phyloP scores from a whole-genome alignment of 1,140 invertebrate genomes.

The Hylaeus anthracinus region DNA sequence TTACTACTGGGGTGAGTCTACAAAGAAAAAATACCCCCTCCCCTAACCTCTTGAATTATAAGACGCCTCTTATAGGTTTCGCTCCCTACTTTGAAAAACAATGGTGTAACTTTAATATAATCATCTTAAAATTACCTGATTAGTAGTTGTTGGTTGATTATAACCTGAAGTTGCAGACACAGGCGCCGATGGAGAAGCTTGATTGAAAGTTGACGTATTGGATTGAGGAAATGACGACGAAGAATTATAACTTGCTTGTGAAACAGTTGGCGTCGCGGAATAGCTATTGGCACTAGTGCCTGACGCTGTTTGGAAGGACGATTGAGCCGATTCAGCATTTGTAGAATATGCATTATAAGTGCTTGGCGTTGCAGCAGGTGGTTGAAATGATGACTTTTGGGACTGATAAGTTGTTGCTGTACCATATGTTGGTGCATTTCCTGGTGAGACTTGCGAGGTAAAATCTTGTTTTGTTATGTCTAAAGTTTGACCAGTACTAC shows the following conservation, averaged over 20 bases:
- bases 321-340: constrained; percentile 71
- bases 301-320: constrained; percentile 72
- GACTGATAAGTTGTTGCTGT: constrained; percentile 71
- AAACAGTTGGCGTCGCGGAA: constrained; percentile 72
- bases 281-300: constrained; percentile 75
- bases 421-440: constrained; percentile 70
- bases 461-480: constrained; percentile 75
- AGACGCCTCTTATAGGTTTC: too few relatives aligned
- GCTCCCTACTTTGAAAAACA: too few relatives aligned
- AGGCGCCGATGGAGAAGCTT: constrained; percentile 74
- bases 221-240: constrained; percentile 76
- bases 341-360: constrained; percentile 76
- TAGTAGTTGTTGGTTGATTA: constrained; percentile 75
- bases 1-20: too few relatives aligned
- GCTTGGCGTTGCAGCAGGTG: constrained; percentile 69
- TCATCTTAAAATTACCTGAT: constrained; percentile 68
- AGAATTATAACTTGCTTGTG: constrained; percentile 74
- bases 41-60: too few relatives aligned
- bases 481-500: constrained; percentile 63
- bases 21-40: too few relatives aligned
- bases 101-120: not conserved
- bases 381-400: constrained; percentile 75
- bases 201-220: constrained; percentile 75
- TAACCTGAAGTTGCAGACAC: constrained; percentile 72
- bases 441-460: constrained; percentile 72